Percentiles rank a stretch among this genome's conserved stretches.
These are phyloP conservation scores for Maniola jurtina DNA, from an alignment of 1,140 invertebrate species.

Conservation along the genomic window DNA sequence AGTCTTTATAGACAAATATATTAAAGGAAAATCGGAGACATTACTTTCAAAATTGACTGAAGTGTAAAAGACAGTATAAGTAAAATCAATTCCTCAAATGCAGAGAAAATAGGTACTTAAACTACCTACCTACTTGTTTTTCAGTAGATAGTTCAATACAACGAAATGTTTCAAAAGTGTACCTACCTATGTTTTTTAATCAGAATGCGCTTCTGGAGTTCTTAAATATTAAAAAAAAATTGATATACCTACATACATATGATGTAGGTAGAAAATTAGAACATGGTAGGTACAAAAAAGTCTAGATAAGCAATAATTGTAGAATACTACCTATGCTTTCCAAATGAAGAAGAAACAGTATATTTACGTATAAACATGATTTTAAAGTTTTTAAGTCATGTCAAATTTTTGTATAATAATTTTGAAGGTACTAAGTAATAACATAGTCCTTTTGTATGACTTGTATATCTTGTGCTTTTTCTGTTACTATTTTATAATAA, in stretches of 20 bases:
- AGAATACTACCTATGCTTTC: slow-evolving; percentile 1
- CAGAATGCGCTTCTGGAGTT: too few relatives aligned
- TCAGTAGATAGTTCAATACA: not conserved
- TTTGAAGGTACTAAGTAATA: not conserved
- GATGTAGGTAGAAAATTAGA: not conserved
- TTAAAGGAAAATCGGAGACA: slow-evolving; percentile 4
- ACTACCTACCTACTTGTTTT: not conserved
- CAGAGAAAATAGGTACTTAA: slow-evolving; percentile 5
- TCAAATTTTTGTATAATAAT: slow-evolving; percentile 6
- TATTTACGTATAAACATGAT: not conserved
- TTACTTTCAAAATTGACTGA: slow-evolving; percentile 4
- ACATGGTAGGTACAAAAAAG: not conserved
- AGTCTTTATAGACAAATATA: slow-evolving; percentile 54
- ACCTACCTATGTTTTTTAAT: not conserved
- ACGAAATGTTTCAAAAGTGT: not conserved
- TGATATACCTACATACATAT: not conserved
- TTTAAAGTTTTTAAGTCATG: not conserved
- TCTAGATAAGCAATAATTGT: not conserved
- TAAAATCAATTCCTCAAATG: slow-evolving; percentile 18
- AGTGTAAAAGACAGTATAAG: slow-evolving; percentile 6
- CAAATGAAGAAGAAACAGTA: not conserved
- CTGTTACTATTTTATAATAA: not conserved
- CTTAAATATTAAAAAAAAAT: not conserved
- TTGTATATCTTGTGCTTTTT: not conserved
- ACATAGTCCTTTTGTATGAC: not conserved